Conservation (phyloP, 1,140 invertebrate genomes). For the Drosophila simulans region DNA sequence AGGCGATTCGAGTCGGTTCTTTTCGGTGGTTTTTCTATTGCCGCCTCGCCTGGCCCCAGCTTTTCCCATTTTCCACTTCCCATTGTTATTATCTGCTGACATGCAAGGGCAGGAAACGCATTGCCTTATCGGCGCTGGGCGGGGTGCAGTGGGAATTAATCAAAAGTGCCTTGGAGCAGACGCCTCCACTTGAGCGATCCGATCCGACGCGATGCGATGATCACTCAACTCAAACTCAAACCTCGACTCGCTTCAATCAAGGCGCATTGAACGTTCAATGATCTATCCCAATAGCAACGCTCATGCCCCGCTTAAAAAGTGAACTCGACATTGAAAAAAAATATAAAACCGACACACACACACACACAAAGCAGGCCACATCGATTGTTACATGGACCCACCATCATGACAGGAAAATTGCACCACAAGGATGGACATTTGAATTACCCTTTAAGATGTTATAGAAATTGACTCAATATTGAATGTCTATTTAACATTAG, state of each 20-base stretch:
- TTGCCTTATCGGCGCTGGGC: constrained; percentile 31
- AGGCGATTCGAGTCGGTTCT: constrained; percentile 37
- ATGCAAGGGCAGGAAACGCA: constrained; percentile 76
- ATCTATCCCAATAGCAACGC: constrained; percentile 72
- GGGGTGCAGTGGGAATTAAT: constrained; percentile 63
- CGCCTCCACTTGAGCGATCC: constrained; percentile 64
- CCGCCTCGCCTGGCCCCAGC: background rate
- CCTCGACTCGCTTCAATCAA: constrained; percentile 34
- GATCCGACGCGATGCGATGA: constrained; percentile 15
- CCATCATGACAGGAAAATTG: background rate
- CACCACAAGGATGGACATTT: constrained; percentile 1
- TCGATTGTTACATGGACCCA: constrained; percentile 10
- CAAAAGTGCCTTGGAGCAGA: constrained; percentile 74
- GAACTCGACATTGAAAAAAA: constrained; percentile 81
- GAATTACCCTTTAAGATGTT: background rate
- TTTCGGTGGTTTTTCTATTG: constrained; percentile 40
- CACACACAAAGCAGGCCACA: constrained; percentile 4
- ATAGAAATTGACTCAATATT: background rate
- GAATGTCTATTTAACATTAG: background rate
- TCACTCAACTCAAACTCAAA: constrained; percentile 27
- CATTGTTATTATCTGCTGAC: constrained; percentile 69
- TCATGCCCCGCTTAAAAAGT: constrained; percentile 71
- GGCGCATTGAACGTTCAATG: constrained; percentile 78
- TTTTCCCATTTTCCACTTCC: constrained; percentile 28
- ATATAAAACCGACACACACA: constrained; percentile 30